These are phyloP conservation scores for Leptinotarsa juncta DNA, from an alignment of 2,888 invertebrate genomes.

Conservation along the genomic window DNA sequence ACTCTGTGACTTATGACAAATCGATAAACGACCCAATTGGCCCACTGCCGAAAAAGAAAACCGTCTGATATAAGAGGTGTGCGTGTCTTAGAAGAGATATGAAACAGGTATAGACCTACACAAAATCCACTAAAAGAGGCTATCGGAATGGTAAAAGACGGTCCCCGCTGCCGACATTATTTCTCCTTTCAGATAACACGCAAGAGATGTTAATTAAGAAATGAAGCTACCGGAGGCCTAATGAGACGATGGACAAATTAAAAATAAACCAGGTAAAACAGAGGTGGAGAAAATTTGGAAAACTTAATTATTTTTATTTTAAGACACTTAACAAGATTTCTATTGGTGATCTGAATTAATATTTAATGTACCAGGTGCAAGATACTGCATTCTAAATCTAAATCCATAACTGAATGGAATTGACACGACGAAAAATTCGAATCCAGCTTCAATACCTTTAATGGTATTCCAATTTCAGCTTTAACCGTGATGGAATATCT, in stretches of 20 bases:
- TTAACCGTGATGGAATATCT: no score
- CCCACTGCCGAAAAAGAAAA: constrained; percentile 9
- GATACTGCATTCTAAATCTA: no score
- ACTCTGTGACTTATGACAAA: not conserved
- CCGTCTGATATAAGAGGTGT: constrained; percentile 48
- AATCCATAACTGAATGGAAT: no score
- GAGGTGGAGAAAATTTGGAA: constrained; percentile 27
- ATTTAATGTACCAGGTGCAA: no score
- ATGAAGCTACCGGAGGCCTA: constrained; percentile 65
- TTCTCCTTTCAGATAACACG: constrained; percentile 61
- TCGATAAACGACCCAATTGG: constrained; percentile 19
- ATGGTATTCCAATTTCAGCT: no score
- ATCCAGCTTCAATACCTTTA: no score
- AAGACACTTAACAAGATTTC: not conserved
- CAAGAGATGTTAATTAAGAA: constrained; percentile 65
- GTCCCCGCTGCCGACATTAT: constrained; percentile 59
- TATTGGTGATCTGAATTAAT: not conserved
- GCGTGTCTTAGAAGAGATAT: constrained; percentile 60
- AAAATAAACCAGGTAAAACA: constrained; percentile 44
- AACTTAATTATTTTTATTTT: constrained; percentile 6
- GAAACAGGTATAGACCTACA: constrained; percentile 61
- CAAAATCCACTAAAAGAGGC: constrained; percentile 59
- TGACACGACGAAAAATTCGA: no score
- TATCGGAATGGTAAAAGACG: constrained; percentile 60
- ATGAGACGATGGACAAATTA: constrained; percentile 58